These are phyloP conservation scores for Homarus americanus DNA, from an alignment of 1,140 invertebrate species.

Conservation along the genomic window DNA sequence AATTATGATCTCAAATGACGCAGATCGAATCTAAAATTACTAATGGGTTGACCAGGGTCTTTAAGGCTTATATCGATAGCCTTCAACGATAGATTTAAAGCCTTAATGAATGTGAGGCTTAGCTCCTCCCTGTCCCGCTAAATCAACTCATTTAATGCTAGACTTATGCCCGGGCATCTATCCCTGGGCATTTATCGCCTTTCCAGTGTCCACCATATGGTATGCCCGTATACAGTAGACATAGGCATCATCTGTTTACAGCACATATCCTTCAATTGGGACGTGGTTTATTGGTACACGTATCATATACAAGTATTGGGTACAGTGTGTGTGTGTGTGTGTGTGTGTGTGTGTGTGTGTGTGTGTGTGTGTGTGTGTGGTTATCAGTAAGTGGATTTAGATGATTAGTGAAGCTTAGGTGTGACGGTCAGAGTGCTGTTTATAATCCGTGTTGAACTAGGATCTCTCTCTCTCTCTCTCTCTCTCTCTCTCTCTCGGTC, in stretches of 20 bases:
- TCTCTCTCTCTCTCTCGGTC: not conserved
- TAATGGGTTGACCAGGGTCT: not conserved
- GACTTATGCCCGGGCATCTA: not conserved
- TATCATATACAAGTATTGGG: no score
- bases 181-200: not conserved
- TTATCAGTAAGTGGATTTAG: no score
- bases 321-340: no score
- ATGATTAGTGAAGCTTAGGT: no score
- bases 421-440: no score
- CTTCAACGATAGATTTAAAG: not conserved
- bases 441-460: no score
- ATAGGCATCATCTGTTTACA: no score
- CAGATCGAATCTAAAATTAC: slow-evolving; percentile 22
- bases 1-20: slow-evolving; percentile 8
- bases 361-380: not conserved
- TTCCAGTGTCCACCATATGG: not conserved
- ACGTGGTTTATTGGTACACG: no score
- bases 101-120: not conserved
- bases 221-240: not conserved
- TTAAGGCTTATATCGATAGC: not conserved
- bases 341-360: not conserved
- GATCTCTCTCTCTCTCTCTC: not conserved
- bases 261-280: no score
- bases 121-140: not conserved
- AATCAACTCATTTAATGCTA: not conserved